phyloP scores from a whole-genome alignment of 2,797 vertebrate species.

The Karalla daura region DNA sequence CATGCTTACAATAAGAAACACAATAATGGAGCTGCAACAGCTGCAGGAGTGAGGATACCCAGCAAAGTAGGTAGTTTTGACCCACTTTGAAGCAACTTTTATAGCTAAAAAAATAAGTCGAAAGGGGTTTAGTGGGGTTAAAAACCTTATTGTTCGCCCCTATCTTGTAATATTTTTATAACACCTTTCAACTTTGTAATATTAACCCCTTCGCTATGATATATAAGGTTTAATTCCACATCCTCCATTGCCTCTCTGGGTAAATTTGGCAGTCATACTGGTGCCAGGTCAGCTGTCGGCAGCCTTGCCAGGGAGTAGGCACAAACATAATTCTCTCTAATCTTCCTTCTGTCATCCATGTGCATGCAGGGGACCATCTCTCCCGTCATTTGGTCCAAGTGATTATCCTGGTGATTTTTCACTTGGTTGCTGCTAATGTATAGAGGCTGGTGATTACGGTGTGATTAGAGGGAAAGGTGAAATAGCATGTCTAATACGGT shows the following conservation, averaged over 20 bases:
- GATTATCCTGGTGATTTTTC: conserved; percentile 83
- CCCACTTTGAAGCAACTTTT: conserved; percentile 48
- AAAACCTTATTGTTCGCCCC: conserved; percentile 6
- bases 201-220: conserved; percentile 44
- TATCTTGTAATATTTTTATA: conserved; percentile 20
- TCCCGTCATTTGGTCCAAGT: conserved; percentile 79
- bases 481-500: conserved; percentile 81
- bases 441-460: conserved; percentile 79
- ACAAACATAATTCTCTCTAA: conserved; percentile 84
- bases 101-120: conserved; percentile 25
- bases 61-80: conserved; percentile 44
- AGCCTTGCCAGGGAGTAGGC: conserved; percentile 78
- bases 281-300: conserved; percentile 79
- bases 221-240: conserved; percentile 52
- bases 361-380: conserved; percentile 77
- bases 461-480: conserved; percentile 82
- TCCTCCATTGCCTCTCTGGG: conserved; percentile 48
- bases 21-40: conserved; percentile 46
- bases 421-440: conserved; percentile 83
- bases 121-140: not conserved
- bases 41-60: conserved; percentile 53
- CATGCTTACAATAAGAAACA: conserved; percentile 53
- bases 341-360: conserved; percentile 80
- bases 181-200: conserved; percentile 32
- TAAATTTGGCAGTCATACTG: conserved; percentile 65